phyloP scores from a whole-genome alignment of 37 sponge, comb jelly and placozoan genomes.

The Tethya wilhelma region DNA sequence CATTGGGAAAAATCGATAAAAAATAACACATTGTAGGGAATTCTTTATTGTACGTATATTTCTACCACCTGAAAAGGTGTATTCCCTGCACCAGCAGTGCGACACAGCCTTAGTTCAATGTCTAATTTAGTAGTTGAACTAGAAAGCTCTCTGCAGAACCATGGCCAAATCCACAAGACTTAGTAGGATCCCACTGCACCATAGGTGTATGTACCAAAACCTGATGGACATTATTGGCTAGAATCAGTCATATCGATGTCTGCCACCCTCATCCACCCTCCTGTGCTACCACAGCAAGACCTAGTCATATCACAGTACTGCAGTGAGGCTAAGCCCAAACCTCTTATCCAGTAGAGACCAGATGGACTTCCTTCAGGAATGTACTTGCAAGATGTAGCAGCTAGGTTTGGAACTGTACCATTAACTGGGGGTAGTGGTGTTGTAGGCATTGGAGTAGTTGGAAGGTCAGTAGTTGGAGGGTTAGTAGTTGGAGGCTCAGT shows the following conservation, averaged over 20 bases:
- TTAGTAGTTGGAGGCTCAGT: neutral
- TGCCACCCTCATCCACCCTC: conserved; percentile 15
- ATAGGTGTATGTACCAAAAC: too few relatives aligned
- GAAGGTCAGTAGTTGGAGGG: neutral
- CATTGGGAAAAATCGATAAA: neutral
- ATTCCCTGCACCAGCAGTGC: conserved; percentile 4
- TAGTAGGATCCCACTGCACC: too few relatives aligned
- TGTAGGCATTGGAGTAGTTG: neutral
- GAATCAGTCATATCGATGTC: neutral
- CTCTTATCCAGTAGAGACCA: neutral
- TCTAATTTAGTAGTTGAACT: neutral
- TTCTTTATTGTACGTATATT: conserved; percentile 29
- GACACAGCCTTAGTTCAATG: conserved; percentile 43
- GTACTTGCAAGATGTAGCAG: neutral
- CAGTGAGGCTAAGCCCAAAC: neutral
- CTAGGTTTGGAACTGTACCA: neutral
- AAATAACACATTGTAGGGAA: neutral
- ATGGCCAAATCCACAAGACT: too few relatives aligned
- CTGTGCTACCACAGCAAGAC: neutral
- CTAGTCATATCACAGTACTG: conserved; percentile 16
- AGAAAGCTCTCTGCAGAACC: conserved; percentile 27
- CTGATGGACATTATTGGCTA: neutral
- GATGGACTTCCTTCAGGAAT: too few relatives aligned
- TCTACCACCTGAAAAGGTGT: conserved; percentile 5
- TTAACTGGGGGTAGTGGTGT: neutral